Base-by-base conservation (phyloP, 2,113 vertebrate species). In the Nannospalax galili region DNA sequence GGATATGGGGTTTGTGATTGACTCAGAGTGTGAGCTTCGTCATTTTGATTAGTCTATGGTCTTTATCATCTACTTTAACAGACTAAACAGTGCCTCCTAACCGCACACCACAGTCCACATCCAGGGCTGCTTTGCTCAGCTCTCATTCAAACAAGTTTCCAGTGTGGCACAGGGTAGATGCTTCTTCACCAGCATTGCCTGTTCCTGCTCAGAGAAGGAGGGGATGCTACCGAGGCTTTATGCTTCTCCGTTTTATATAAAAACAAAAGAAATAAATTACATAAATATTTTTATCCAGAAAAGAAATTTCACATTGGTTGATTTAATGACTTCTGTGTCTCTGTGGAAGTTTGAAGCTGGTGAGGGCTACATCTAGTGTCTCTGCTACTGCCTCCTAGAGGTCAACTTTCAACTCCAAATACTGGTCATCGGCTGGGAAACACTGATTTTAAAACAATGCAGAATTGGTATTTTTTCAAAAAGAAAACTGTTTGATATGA, bases 121-220 rank as follows among this genome's bases (percentile, higher is more conserved):
- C n/a, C 28, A 52, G n/a, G 45, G 20, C 22, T 40, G 1, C 1
- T 19, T 10, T 2, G 45, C 4, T 14, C 5, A 3, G 20, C 16
- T 64, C 24, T n/a, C 11, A 15, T 8, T 24, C 37, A 6, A 19
- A 52, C 32, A 24, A 69, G 70, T 26, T 5, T 17, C 45, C 1
- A 8, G 20, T 0, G 12, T 2, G 2, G 16, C 26, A 0, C 2
- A 4, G 3, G 9, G 1, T 7, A 20, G 5, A 0, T 3, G 15
- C 62, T 40, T 0, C 12, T 35, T 15, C 48, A 7, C n/a, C 24
- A 28, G n/a, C 37, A 52, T 11, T 19, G 4, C 35, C 15, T 8
- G 30, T 5, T n/a, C 22, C 56, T 45, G 64, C 62, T 40, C 12
- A 78, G 35, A 77, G 56, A 60, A 78, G 7, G 10, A 84, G 56